Conservation (phyloP, 1,140 invertebrate species). For the Yoshiicerus persimilis region DNA sequence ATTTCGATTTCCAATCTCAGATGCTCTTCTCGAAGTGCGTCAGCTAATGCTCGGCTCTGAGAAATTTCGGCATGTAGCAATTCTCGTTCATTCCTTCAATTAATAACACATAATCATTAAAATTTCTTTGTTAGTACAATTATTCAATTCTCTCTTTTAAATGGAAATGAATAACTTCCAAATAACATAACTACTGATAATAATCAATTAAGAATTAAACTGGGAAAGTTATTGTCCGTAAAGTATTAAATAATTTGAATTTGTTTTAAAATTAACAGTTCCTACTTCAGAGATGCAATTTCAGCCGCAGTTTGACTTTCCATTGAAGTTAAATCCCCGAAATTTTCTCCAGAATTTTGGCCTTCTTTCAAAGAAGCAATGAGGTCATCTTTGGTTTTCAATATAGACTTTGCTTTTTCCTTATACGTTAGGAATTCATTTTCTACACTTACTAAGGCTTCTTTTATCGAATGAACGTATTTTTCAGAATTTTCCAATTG, state of each 20-base stretch:
- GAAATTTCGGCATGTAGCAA: slow-evolving; percentile 43
- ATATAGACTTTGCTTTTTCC: slow-evolving; percentile 47
- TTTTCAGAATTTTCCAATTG: slow-evolving; percentile 24
- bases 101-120: neutral
- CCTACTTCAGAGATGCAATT: slow-evolving; percentile 39
- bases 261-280: neutral
- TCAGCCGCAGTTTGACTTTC: slow-evolving; percentile 29
- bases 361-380: slow-evolving; percentile 37
- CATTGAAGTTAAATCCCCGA: neutral
- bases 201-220: too few species aligned
- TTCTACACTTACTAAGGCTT: slow-evolving; percentile 23
- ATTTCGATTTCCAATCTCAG: slow-evolving; percentile 40
- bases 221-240: too few species aligned
- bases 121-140: neutral
- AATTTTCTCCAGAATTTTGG: neutral
- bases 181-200: too few species aligned
- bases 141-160: too few species aligned
- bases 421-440: slow-evolving; percentile 42
- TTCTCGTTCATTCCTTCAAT: slow-evolving; percentile 44
- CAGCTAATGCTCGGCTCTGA: slow-evolving; percentile 31
- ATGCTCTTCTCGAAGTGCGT: slow-evolving; percentile 35
- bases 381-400: slow-evolving; percentile 46
- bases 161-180: too few species aligned
- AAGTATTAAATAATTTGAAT: neutral
- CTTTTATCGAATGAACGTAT: slow-evolving; percentile 29